Conservation (phyloP, 2,797 vertebrate genomes). For the Intellagama lesueurii region DNA sequence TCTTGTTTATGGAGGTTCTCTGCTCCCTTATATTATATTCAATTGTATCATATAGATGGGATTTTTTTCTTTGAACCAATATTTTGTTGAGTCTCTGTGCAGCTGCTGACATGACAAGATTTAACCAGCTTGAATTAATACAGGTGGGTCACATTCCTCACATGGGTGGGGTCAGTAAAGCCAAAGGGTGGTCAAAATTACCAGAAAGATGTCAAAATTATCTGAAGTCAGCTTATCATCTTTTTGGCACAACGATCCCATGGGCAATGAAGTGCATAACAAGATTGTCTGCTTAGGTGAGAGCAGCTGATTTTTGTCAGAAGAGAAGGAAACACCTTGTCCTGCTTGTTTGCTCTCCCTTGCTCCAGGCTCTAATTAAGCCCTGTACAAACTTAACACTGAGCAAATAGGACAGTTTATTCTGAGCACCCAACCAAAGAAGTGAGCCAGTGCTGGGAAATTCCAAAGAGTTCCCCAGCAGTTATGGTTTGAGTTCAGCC, state of each 20-base stretch:
- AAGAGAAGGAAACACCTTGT: slow-evolving; percentile 41
- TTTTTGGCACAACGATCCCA: slow-evolving; percentile 6
- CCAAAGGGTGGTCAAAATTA: background rate
- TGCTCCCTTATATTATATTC: no score
- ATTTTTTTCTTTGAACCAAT: background rate
- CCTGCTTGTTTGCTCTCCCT: slow-evolving; percentile 48
- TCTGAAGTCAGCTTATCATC: background rate
- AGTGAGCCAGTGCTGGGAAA: background rate
- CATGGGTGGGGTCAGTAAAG: background rate
- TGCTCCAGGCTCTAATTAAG: slow-evolving; percentile 53
- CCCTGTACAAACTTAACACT: slow-evolving; percentile 55
- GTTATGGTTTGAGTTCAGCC: background rate
- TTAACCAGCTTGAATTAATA: background rate
- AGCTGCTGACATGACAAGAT: background rate
- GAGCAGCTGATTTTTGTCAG: slow-evolving; percentile 44
- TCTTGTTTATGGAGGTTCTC: background rate
- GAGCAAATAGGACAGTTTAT: slow-evolving; percentile 5
- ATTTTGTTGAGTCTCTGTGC: background rate
- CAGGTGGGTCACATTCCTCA: slow-evolving; percentile 14
- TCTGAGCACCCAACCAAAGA: background rate
- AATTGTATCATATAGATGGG: background rate
- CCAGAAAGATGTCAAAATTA: background rate
- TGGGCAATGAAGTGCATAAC: slow-evolving; percentile 43
- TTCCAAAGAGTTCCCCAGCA: rapidly evolving
- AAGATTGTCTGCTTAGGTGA: slow-evolving; percentile 47